Evolutionary conservation across 1,140 invertebrate species (phyloP), one percentile per base, ranked within the genome.

Genomic region (Heliconius hewitsoni): DNA sequence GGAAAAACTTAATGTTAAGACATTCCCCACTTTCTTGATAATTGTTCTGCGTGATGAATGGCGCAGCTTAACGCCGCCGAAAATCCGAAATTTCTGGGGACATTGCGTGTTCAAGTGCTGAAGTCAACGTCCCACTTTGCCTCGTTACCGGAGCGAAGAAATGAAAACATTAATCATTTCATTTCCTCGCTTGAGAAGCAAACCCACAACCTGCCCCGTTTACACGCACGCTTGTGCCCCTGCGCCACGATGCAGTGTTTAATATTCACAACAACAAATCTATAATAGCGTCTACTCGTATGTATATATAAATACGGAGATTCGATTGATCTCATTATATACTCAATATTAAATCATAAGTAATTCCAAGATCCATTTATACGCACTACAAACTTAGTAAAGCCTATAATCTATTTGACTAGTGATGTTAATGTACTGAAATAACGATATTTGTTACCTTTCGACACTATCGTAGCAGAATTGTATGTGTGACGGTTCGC

Each of bases 391-490:
- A 74, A 74, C 46, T 74, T 30, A 18, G 73, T 70, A 30, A 42
- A 76, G 18, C 11, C n/a, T 76, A 55, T 66, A 76, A 66, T 76
- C 46, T 39, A 55, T 46, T 23, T 42, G 4, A 11, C 11, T 76
- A 76, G 74, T 76, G 74, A 60, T 76, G 74, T 34, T 60, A 46
- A 66, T 76, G 46, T 8, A 66, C 66, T 23, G 23, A 66, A 66
- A 66, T 66, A 30, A 13, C 60, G 60, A 66, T 66, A 23, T 2
- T 55, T 57, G 1, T 18, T 23, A 57, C n/a, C 19, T 8, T 27
- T 57, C n/a, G 9, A 23, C 19, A 23, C n/a, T 5, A 5, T 57
- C 6, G 8, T 9, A 37, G 34, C 34, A 37, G n/a, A 5, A 55
- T 18, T 55, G 13, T 55, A 5, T 55, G 5, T 16, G 52, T n/a